Conservation (phyloP, 2,888 invertebrate species). For the Melanargia galathea region DNA sequence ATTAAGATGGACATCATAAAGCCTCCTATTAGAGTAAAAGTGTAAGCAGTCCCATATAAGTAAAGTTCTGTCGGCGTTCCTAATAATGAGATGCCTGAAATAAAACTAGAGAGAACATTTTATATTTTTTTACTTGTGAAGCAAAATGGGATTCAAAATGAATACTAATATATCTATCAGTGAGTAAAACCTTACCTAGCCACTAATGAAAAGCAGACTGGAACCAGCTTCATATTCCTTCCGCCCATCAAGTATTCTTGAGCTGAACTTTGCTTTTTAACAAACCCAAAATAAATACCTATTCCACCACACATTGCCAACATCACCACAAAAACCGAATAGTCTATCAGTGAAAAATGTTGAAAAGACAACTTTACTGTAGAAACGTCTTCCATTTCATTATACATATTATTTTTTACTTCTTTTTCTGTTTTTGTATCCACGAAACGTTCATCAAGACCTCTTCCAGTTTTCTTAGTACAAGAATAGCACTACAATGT, state of each 20-base stretch:
- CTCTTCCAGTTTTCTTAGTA: constrained; percentile 26
- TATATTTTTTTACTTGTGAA: not conserved
- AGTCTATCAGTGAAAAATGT: constrained; percentile 83
- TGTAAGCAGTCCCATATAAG: constrained; percentile 88
- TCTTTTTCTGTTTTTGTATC: constrained; percentile 10
- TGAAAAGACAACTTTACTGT: constrained; percentile 58
- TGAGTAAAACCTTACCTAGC: constrained; percentile 83
- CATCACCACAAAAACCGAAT: constrained; percentile 86
- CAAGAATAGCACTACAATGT: constrained; percentile 18
- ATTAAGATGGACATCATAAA: constrained; percentile 83
- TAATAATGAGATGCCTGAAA: constrained; percentile 89
- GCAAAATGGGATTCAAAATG: not conserved
- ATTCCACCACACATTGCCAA: constrained; percentile 87
- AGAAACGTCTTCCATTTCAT: constrained; percentile 54
- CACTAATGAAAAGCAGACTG: constrained; percentile 90
- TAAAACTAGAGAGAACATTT: constrained; percentile 79
- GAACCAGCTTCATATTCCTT: constrained; percentile 88
- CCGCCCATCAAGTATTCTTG: constrained; percentile 92
- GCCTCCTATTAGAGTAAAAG: constrained; percentile 83
- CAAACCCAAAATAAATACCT: constrained; percentile 90
- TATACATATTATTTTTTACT: constrained; percentile 41
- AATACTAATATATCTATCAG: too few species aligned
- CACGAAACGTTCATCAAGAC: constrained; percentile 25
- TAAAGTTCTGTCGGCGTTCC: constrained; percentile 91
- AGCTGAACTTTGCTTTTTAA: constrained; percentile 81